Evolutionary conservation across 2,113 vertebrate genomes (phyloP), one percentile per base, ranked within the genome.

Genomic region (Eonycteris spelaea): DNA sequence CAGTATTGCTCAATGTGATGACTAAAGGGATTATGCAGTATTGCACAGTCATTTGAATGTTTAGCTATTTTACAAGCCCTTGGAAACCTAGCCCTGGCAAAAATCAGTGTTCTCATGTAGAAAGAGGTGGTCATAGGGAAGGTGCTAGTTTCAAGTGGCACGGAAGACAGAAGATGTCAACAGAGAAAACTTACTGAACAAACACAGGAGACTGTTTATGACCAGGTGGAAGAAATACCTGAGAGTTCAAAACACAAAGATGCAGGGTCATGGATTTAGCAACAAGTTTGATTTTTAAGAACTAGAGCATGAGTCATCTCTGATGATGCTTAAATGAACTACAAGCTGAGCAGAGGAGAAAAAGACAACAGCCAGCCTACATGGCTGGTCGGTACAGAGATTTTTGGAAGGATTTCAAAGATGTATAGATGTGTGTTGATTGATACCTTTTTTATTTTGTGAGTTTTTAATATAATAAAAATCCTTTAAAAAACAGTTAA

Each of bases 181-280:
- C 53, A 53, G 51, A 71, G 65, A 57, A 3, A 51, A 6, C 19
- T 6, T 30, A n/a, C 3, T 45, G 13, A 67, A 67, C 53, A 21
- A 51, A 65, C 24, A 24, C 14, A 74, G 75, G 24, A 86, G 5
- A 59, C n/a, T 10, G 6, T 59, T 92, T 48, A 5, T 22, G 48
- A 90, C 1, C 18, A 33, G 51, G 16, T 22, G 2, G 26, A 79
- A 85, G 30, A 73, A 65, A 90, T 6, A 4, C 21, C 40, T 43
- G 10, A 43, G 15, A 8, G 71, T 53, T 85, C 4, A 71, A 85
- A 80, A 19, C 35, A 55, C 21, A 78, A 75, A 82, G 35, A 98
- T 99, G 99, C 97, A 98, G 99, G 96, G 98, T 99, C 74, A 98
- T 99, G 98, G 98, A 99, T 98, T 99, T 99, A 26, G 99, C 99